Evolutionary conservation across 1,140 invertebrate genomes (phyloP).

Genomic region (Mercenaria mercenaria): DNA sequence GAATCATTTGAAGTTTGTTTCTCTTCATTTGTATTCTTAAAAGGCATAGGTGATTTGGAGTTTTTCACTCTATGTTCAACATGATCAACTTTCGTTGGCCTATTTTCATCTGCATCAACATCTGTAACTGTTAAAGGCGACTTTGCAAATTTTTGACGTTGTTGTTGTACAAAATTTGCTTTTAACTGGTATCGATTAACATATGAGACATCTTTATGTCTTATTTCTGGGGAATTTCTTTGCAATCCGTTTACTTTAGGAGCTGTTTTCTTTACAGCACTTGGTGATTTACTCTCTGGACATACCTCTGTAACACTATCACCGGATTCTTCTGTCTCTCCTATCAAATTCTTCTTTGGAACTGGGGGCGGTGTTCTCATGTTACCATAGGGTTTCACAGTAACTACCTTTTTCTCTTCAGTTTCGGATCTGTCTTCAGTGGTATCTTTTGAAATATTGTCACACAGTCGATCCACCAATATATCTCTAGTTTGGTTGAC

Average conservation of each 20-base stretch:
- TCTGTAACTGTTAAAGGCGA: not conserved
- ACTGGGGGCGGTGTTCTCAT: not conserved
- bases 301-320: not conserved
- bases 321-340: not conserved
- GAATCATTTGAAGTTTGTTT: not conserved
- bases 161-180: slow-evolving; percentile 45
- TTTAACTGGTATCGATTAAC: slow-evolving; percentile 27
- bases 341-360: not conserved
- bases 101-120: not conserved
- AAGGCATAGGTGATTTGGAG: not conserved
- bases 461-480: too few species aligned
- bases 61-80: not conserved
- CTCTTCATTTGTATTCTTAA: not conserved
- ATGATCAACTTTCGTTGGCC: not conserved
- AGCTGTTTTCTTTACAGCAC: not conserved
- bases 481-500: not conserved
- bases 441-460: not conserved
- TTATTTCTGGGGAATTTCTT: not conserved
- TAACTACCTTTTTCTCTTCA: not conserved
- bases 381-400: not conserved
- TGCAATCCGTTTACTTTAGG: not conserved
- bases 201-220: not conserved
- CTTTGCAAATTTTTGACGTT: slow-evolving; percentile 21
- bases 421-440: not conserved
- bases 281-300: not conserved